Percentiles rank a stretch among this genome's conserved stretches.
Evolutionary conservation across 1,140 invertebrate species (phyloP).

Genomic region (Trachymyrmex cornetzi): DNA sequence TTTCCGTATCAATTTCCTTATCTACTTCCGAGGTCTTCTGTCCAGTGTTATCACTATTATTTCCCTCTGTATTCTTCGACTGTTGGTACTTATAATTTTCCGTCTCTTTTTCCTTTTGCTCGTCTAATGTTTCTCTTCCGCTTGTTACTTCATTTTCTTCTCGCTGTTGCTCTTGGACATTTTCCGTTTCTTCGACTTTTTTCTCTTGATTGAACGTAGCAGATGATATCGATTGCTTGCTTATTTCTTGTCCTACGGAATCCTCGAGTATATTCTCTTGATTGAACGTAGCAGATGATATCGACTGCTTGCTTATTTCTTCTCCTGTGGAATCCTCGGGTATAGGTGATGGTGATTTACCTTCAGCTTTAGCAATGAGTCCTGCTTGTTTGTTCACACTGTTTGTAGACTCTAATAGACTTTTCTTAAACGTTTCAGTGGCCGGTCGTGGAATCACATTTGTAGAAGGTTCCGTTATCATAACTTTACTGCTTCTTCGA

Average conservation of each 20-base stretch:
- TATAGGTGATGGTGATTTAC: slow-evolving; percentile 81
- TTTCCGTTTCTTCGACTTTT: slow-evolving; percentile 45
- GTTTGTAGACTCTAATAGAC: slow-evolving; percentile 75
- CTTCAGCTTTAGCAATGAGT: slow-evolving; percentile 69
- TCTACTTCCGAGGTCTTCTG: slow-evolving; percentile 45
- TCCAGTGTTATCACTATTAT: slow-evolving; percentile 40
- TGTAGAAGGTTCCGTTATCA: not conserved
- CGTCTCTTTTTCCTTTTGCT: slow-evolving; percentile 45
- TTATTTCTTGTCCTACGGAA: slow-evolving; percentile 71
- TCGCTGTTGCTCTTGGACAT: slow-evolving; percentile 34
- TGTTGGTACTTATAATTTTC: slow-evolving; percentile 44
- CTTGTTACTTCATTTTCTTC: slow-evolving; percentile 52
- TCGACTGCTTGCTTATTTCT: slow-evolving; percentile 69
- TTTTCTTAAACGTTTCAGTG: slow-evolving; percentile 71
- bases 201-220: not conserved
- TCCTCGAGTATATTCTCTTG: slow-evolving; percentile 84
- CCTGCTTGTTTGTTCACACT: slow-evolving; percentile 61
- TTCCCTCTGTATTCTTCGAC: slow-evolving; percentile 27
- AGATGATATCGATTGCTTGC: slow-evolving; percentile 46
- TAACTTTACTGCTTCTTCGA: slow-evolving; percentile 22
- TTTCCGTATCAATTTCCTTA: slow-evolving; percentile 47
- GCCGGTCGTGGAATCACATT: not conserved
- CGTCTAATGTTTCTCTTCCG: slow-evolving; percentile 13
- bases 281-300: too few relatives aligned
- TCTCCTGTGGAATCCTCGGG: slow-evolving; percentile 80